A percentile compares a stretch with the other conserved stretches of the same genome.
Conservation (phyloP, 2,888 invertebrate genomes). For the Campopleginae sp. region DNA sequence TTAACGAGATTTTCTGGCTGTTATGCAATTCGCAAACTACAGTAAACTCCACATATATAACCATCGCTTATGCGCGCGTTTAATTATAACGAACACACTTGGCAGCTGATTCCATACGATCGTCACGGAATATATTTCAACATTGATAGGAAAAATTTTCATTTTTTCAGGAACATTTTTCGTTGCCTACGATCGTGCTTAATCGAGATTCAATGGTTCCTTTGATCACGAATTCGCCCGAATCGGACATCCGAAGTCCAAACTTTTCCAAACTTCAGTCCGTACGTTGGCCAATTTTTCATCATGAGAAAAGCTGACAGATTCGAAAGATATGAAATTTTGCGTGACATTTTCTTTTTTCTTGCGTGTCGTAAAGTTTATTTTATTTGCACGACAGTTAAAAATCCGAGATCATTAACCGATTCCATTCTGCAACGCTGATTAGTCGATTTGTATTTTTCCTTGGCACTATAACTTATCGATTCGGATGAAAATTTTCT, state of each 20-base stretch:
- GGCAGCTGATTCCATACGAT: neutral
- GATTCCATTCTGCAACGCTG: no score
- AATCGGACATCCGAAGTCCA: neutral
- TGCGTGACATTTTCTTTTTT: no score
- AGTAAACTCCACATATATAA: neutral
- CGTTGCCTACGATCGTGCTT: neutral
- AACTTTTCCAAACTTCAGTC: neutral
- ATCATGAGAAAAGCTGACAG: no score
- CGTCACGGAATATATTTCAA: neutral
- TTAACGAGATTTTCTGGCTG: neutral
- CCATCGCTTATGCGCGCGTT: no score
- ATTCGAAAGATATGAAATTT: no score
- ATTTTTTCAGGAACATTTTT: neutral
- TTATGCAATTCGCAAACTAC: neutral
- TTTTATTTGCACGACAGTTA: no score
- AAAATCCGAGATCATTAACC: no score
- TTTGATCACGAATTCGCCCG: neutral
- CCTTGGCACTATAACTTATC: neutral
- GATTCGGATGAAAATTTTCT: conserved; percentile 1
- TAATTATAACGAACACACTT: neutral
- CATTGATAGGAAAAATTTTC: neutral
- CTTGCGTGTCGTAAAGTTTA: no score
- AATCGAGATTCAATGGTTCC: neutral
- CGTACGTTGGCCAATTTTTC: neutral
- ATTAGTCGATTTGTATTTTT: neutral